phyloP scores from a whole-genome alignment of 2,797 vertebrate species.

The Parambassis ranga region DNA sequence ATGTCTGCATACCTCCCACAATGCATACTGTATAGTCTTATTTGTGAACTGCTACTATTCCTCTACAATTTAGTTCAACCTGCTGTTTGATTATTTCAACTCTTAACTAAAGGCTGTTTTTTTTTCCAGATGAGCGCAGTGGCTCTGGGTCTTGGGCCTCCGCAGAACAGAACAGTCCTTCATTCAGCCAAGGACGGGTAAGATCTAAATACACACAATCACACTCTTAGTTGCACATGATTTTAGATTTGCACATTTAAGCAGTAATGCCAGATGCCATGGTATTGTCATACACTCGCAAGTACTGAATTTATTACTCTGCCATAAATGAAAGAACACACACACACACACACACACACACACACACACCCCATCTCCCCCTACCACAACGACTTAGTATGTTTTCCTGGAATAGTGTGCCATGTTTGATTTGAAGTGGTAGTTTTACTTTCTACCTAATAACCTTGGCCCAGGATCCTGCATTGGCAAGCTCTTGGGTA shows the following conservation, averaged over 20 bases:
- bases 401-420: conserved; percentile 52
- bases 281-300: conserved; percentile 40
- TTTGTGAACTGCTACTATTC: not conserved
- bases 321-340: conserved; percentile 38
- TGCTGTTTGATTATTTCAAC: not conserved
- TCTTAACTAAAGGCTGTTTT: not conserved
- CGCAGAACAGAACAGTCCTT: conserved; percentile 92
- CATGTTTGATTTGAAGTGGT: conserved; percentile 72
- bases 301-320: conserved; percentile 40
- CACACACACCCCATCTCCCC: conserved; percentile 1
- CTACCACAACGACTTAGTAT: conserved; percentile 37
- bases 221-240: conserved; percentile 18
- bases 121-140: conserved; percentile 86
- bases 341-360: not conserved
- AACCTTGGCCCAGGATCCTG: conserved; percentile 72
- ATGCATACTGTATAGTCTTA: conserved; percentile 9
- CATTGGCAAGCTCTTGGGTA: conserved; percentile 69
- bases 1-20: conserved; percentile 15
- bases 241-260: conserved; percentile 55
- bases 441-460: conserved; percentile 73
- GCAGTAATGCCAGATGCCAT: conserved; percentile 56
- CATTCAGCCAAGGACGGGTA: conserved; percentile 95
- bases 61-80: not conserved
- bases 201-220: conserved; percentile 53
- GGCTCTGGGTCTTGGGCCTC: conserved; percentile 91